A percentile compares a stretch with the other conserved stretches of the same genome.
Conservation (phyloP, 35 echinoderm and acorn worm genomes). For the Apostichopus parvimensis region DNA sequence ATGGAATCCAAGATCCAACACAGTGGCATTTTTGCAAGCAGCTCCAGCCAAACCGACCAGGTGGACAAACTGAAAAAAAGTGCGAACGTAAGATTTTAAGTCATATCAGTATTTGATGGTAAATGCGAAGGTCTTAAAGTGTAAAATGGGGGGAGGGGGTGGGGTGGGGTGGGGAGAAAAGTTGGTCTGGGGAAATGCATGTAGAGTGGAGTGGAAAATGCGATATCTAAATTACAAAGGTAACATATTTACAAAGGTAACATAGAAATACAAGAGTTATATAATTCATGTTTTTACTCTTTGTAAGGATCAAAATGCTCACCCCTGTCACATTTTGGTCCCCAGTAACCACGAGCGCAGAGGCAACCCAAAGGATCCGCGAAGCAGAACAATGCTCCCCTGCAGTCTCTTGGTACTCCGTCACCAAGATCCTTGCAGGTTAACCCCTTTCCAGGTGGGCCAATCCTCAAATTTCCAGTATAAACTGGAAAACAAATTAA, state of each 20-base stretch:
- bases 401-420: slow-evolving; percentile 1
- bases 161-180: too few relatives aligned
- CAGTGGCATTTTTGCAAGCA: neutral
- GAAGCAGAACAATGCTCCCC: slow-evolving; percentile 30
- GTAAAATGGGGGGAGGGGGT: neutral
- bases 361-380: slow-evolving; percentile 32
- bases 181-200: neutral
- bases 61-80: neutral
- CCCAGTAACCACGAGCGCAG: slow-evolving; percentile 42
- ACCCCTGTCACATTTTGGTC: slow-evolving; percentile 35
- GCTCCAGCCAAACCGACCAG: slow-evolving; percentile 21
- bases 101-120: neutral
- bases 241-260: neutral
- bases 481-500: slow-evolving; percentile 12
- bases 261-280: neutral
- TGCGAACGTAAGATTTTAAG: neutral
- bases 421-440: slow-evolving; percentile 7
- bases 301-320: neutral
- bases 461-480: neutral
- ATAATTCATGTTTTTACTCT: too few relatives aligned
- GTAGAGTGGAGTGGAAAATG: neutral
- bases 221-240: neutral
- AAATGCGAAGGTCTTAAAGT: neutral
- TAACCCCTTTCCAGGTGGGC: slow-evolving; percentile 16
- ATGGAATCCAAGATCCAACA: neutral